Base-by-base conservation (phyloP, 2,113 vertebrate species). In the Dromiciops gliroides region DNA sequence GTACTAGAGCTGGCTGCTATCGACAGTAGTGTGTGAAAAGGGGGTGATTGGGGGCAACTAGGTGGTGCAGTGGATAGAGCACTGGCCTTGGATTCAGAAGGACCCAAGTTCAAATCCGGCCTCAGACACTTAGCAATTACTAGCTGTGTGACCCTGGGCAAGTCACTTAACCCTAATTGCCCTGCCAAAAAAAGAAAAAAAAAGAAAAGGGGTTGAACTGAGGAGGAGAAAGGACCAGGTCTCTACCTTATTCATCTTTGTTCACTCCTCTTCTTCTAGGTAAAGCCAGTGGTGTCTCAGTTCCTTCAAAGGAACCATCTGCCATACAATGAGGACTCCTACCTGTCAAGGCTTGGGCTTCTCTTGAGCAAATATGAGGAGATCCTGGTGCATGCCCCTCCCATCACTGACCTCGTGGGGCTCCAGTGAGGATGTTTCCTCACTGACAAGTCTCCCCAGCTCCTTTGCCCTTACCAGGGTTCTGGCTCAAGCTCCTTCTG, bases 331-430 rank as follows among this genome's bases (percentile, higher is more conserved):
- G 99, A 99, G 97, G 99, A 99, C 97, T 95, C 98, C 3, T 99
- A 99, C 91, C 8, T 98, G 94, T 99, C 99, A 53, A 99, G 99
- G 47, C 98, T 99, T 2, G 1, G 10, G 37, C 91, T 99, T 3
- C 99, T 99, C 98, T 99, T 99, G 92, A 97, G 92, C 89, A 98
- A 89, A 50, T 99, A 99, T 0, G 99, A 99, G 97, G 99, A 99
- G 94, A 97, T 99, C 96, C 99, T 99, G 99, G 99, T 99, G 97
- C 99, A 99, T 0, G 98, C 99, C 0, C 99, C 99, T 0, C 98
- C 99, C 23, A 99, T 99, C 97, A 99, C 99, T 0, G 99, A 99
- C 97, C 98, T 99, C 94, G 99, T 99, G 95, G 99, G 99, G 24
- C 96, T 99, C 94, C 99, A 99, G 97, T 99, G 98, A 99, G 1